Evolutionary conservation across 64 coral and sea anemone species (phyloP), one percentile per base, ranked within the genome.

Genomic region (Stichodactyla helianthus): DNA sequence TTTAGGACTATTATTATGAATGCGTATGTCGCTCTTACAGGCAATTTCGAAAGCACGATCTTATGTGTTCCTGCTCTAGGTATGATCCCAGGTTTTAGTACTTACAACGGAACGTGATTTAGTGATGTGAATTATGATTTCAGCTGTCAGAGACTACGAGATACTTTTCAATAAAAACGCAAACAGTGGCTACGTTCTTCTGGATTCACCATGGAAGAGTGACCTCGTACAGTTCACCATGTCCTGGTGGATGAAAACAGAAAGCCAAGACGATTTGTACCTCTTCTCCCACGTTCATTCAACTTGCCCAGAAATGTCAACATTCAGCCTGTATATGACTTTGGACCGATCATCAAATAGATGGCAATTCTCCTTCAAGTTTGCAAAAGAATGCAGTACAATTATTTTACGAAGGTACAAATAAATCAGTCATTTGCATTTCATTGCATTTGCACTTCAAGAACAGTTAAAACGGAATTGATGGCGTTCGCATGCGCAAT

Each of bases 191-290:
- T 81, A 81, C 52, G 78, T 81, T 52, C 15, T 18, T 7, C 35
- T 81, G 17, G 52, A 51, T 81, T 81, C 78, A 54, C 50, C 78
- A 5, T 81, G 78, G 78, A 81, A 52, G 10, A 51, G 11, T 16
- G 50, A 16, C 16, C 78, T 81, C 7, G 7, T 4, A 8, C 78
- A 81, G 26, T 81, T 81, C 16, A 81, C 78, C 6, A 81, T 81
- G 18, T 51, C 52, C 19, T 81, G 78, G 78, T 81, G 78, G 78
- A 81, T 81, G 78, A 81, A 81, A 22, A 81, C 78, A 19, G 50
- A 81, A 11, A 81, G 50, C 19, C 6, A 52, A 51, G 6, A 81
- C 1, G 50, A 81, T 54, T 12, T 81, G 51, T 81, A 81, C 53
- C 5, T 81, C 5, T 54, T 81, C 50, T 81, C 78, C 35, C 52